Conservation (phyloP, 1,140 invertebrate species). For the Leptinotarsa lineolata region DNA sequence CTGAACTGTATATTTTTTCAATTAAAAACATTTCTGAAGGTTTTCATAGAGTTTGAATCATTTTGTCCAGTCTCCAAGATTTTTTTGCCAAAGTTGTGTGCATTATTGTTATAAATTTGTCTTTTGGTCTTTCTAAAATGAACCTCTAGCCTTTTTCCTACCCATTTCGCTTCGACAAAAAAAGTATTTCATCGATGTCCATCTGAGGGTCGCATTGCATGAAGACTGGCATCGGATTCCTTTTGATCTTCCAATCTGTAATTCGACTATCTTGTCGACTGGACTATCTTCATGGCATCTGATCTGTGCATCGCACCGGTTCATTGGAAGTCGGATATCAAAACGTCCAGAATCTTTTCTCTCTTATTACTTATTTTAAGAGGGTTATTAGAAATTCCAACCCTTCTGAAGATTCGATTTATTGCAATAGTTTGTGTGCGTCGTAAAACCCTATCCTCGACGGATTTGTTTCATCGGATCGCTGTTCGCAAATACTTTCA, state of each 20-base stretch:
- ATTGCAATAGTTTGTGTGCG: constrained; percentile 13
- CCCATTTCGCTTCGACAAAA: no score
- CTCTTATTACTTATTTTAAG: constrained; percentile 15
- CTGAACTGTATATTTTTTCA: no score
- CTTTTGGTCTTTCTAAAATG: no score
- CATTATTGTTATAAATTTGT: no score
- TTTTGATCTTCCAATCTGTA: not conserved
- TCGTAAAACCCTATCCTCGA: not conserved
- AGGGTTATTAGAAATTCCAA: constrained; percentile 23
- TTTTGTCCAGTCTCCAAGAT: no score
- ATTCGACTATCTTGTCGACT: not conserved
- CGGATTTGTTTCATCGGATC: constrained; percentile 12
- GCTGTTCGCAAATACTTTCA: not conserved
- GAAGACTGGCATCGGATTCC: not conserved
- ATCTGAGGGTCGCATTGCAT: not conserved
- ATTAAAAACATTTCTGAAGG: no score
- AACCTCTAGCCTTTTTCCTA: no score
- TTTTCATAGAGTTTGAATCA: no score
- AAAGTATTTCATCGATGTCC: not conserved
- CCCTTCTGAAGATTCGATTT: constrained; percentile 16
- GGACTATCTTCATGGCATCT: not conserved
- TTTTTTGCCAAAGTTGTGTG: no score
- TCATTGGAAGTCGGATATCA: not conserved
- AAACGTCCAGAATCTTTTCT: not conserved
- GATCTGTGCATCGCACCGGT: not conserved